A percentile compares a stretch with the other conserved stretches of the same genome.
Conservation (phyloP, 1,140 invertebrate species). For the Drosophila navojoa region DNA sequence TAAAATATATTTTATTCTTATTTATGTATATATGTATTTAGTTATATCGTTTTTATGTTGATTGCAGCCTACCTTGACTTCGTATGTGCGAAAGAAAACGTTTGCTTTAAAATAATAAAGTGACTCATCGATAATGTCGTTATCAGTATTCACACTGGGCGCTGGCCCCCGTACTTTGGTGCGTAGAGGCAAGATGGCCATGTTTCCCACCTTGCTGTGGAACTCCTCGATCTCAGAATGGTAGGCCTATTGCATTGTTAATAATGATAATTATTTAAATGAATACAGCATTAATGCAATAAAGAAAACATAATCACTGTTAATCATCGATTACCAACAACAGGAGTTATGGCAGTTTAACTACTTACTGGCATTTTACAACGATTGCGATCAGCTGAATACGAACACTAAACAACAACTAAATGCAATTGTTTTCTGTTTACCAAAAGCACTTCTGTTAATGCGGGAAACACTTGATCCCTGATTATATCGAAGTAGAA, state of each 20-base stretch:
- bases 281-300: neutral
- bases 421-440: constrained; percentile 35
- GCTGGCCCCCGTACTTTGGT: constrained; percentile 95
- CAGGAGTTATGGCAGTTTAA: neutral
- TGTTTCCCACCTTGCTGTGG: constrained; percentile 92
- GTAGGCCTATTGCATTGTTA: constrained; percentile 90
- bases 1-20: neutral
- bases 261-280: neutral
- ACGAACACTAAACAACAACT: constrained; percentile 22
- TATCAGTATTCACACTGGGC: constrained; percentile 88
- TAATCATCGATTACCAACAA: constrained; percentile 4
- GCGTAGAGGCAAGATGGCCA: constrained; percentile 95
- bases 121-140: constrained; percentile 99
- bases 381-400: constrained; percentile 25
- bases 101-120: constrained; percentile 99
- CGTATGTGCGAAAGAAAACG: constrained; percentile 99
- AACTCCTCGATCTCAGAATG: constrained; percentile 94
- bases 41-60: neutral
- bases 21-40: constrained; percentile 3
- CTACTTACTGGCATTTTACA: constrained; percentile 45
- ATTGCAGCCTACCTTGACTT: constrained; percentile 93
- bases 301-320: neutral
- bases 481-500: constrained; percentile 10
- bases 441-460: constrained; percentile 14
- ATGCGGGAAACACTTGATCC: constrained; percentile 13